phyloP scores from a whole-genome alignment of 2,113 vertebrate species.

The Malurus elegans region DNA sequence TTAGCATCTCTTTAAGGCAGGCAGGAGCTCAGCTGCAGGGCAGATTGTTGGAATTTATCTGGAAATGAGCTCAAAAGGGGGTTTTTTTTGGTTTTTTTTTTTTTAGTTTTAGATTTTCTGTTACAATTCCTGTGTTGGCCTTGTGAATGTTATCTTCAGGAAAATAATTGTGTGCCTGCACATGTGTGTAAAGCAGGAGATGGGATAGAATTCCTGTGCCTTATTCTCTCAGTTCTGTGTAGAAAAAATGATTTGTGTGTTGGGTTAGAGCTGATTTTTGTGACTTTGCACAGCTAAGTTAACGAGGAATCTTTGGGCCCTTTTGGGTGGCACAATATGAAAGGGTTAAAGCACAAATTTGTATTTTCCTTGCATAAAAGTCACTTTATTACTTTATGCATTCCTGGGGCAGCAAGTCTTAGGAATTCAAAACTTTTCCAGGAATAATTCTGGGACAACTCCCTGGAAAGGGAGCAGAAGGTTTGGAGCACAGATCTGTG shows the following conservation, averaged over 20 bases:
- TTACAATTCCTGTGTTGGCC: neutral
- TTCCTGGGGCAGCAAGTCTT: neutral
- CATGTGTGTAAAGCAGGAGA: neutral
- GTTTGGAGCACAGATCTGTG: neutral
- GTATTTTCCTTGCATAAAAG: neutral
- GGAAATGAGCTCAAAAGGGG: neutral
- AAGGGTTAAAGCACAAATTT: neutral
- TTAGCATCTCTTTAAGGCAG: neutral
- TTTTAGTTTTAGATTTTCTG: neutral
- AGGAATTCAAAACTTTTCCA: neutral
- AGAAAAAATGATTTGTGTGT: neutral
- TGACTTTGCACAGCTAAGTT: neutral
- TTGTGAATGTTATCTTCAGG: neutral
- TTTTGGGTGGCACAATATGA: neutral
- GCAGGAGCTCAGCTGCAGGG: neutral
- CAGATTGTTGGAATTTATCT: neutral
- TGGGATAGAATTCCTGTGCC: neutral
- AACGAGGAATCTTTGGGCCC: neutral
- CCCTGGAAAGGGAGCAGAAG: neutral
- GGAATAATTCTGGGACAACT: neutral
- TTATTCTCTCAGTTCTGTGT: neutral
- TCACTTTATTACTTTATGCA: neutral
- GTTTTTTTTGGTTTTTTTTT: accelerated
- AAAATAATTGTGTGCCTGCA: neutral
- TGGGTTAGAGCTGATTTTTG: neutral